These are phyloP conservation scores for Xenentodon cancila DNA, from an alignment of 2,797 vertebrate genomes.

Conservation along the genomic window DNA sequence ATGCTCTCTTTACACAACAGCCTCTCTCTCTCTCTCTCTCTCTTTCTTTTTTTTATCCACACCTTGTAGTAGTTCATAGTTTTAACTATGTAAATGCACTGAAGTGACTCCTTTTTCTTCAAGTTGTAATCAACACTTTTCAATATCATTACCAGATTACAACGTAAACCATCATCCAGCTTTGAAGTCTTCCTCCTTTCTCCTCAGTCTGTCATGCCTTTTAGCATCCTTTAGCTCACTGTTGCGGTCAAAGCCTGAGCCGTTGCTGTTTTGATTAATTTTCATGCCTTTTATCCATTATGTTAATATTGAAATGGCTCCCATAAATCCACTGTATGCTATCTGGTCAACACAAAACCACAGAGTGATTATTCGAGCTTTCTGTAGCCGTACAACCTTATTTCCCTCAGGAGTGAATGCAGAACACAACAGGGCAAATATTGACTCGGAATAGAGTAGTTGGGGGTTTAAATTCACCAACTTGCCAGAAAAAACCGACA, in stretches of 20 bases:
- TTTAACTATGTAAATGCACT: too few species aligned
- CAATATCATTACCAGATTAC: too few species aligned
- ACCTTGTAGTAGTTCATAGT: too few species aligned
- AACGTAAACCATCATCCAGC: too few species aligned
- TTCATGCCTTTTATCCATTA: neutral
- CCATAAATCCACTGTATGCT: neutral
- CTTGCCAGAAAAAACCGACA: neutral
- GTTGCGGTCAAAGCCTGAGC: conserved; percentile 6
- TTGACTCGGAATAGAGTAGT: conserved; percentile 4
- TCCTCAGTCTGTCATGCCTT: neutral
- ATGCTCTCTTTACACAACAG: neutral
- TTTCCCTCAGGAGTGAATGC: conserved; percentile 10
- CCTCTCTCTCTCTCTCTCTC: too few species aligned
- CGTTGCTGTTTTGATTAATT: neutral
- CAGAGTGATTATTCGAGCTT: neutral
- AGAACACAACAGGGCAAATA: conserved; percentile 1
- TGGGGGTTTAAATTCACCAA: neutral
- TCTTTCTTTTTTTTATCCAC: too few species aligned
- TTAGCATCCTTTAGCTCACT: conserved; percentile 15
- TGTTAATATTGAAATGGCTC: conserved; percentile 2
- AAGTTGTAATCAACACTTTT: too few species aligned
- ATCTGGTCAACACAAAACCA: neutral
- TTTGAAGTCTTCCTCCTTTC: too few species aligned
- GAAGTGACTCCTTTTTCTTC: too few species aligned
- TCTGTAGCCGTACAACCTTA: conserved; percentile 8